Conservation (phyloP, 2,797 vertebrate genomes). For the Morus bassanus region DNA sequence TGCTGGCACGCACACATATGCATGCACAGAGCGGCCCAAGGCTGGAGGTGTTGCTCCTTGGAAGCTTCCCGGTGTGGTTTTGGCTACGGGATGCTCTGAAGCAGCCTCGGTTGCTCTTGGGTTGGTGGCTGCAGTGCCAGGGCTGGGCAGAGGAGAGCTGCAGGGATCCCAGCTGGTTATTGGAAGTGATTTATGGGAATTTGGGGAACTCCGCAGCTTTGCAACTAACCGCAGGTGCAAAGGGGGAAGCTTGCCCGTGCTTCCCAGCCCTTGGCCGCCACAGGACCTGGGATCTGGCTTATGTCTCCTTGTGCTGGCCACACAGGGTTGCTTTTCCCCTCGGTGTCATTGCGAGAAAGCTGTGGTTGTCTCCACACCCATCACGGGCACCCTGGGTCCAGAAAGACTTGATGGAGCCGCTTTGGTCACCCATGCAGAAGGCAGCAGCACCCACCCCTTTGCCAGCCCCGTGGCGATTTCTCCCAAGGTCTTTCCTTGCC, state of each 20-base stretch:
- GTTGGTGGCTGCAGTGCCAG: neutral
- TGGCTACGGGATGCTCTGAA: neutral
- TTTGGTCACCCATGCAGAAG: neutral
- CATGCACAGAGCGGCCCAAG: neutral
- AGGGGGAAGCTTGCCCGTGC: neutral
- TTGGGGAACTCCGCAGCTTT: neutral
- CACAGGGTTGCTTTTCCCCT: neutral
- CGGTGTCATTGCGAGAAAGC: neutral
- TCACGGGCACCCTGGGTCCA: no score
- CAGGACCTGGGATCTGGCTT: neutral
- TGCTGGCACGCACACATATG: rapidly evolving
- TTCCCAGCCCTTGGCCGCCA: neutral
- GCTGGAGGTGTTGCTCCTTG: neutral
- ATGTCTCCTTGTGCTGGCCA: neutral
- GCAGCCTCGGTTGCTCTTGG: neutral
- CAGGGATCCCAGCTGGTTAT: neutral
- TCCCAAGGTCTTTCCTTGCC: neutral
- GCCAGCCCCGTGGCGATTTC: rapidly evolving
- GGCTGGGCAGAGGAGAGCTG: neutral
- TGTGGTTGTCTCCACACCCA: neutral
- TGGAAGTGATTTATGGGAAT: neutral
- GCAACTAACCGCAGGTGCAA: neutral
- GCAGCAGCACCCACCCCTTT: neutral
- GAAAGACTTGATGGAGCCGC: neutral
- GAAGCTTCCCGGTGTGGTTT: neutral